A percentile compares a stretch with the other conserved stretches of the same genome.
These are phyloP conservation scores for Thecophora atra DNA, from an alignment of 2,888 invertebrate genomes.

Conservation along the genomic window DNA sequence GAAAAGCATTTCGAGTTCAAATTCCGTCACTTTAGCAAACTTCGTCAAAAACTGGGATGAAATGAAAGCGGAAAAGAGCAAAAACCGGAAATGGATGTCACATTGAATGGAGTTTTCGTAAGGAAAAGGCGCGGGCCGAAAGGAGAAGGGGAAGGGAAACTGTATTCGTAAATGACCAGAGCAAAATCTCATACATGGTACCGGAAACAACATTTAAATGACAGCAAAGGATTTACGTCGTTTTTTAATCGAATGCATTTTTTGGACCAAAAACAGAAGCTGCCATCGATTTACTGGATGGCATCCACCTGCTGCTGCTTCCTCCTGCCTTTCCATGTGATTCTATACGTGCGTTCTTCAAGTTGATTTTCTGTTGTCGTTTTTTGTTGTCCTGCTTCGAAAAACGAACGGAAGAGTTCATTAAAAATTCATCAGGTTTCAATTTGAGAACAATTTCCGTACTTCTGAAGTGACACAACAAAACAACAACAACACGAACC, in stretches of 20 bases:
- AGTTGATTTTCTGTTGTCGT: not conserved
- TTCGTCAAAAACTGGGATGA: not conserved
- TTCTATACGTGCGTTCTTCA: not conserved
- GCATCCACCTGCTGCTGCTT: not conserved
- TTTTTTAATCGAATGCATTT: slow-evolving; percentile 4
- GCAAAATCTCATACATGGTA: slow-evolving; percentile 26
- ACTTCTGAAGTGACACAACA: slow-evolving; percentile 27
- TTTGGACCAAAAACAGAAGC: not conserved
- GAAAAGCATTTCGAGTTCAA: not conserved
- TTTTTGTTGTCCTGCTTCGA: not conserved
- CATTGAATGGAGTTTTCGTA: slow-evolving; percentile 18
- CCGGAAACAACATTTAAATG: slow-evolving; percentile 37
- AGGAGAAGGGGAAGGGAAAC: too few relatives aligned
- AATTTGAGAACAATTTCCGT: slow-evolving; percentile 40
- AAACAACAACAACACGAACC: not conserved
- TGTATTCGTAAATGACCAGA: not conserved
- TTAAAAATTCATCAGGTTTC: slow-evolving; percentile 38
- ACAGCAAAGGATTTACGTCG: slow-evolving; percentile 26
- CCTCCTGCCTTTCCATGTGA: not conserved
- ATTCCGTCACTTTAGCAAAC: not conserved
- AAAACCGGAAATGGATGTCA: slow-evolving; percentile 19
- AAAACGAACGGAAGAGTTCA: slow-evolving; percentile 32
- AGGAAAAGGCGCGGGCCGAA: not conserved
- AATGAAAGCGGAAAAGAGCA: not conserved
- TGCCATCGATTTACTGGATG: not conserved